phyloP scores from a whole-genome alignment of 1,140 invertebrate genomes.

The Calephelis nemesis region DNA sequence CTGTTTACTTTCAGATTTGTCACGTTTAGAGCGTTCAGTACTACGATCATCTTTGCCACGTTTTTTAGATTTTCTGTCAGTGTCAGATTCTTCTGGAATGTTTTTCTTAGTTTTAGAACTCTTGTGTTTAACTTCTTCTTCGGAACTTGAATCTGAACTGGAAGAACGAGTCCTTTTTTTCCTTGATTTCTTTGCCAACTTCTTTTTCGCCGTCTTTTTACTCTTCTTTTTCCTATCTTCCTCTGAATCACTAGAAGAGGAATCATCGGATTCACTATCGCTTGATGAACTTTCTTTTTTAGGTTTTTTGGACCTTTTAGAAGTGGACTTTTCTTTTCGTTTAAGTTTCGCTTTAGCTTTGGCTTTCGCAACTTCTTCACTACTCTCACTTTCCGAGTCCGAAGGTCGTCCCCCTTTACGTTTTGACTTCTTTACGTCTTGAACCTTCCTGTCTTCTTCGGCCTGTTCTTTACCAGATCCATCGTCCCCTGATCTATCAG shows the following conservation, averaged over 20 bases:
- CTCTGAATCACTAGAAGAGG: conserved; percentile 82
- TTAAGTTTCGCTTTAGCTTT: conserved; percentile 76
- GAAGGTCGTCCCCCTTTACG: conserved; percentile 60
- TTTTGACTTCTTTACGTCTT: conserved; percentile 63
- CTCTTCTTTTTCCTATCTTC: conserved; percentile 82
- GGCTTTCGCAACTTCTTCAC: conserved; percentile 65
- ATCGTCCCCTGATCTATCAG: conserved; percentile 66
- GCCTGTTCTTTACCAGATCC: conserved; percentile 63
- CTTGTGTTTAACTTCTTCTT: conserved; percentile 80
- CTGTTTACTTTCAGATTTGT: conserved; percentile 58
- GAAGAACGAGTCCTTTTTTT: conserved; percentile 77
- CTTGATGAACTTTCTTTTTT: conserved; percentile 75
- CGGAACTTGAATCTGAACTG: conserved; percentile 81
- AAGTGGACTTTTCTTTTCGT: conserved; percentile 69
- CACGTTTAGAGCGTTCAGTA: conserved; percentile 48
- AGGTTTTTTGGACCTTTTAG: conserved; percentile 76
- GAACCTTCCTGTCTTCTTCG: conserved; percentile 52
- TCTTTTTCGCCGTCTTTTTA: conserved; percentile 74
- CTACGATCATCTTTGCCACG: conserved; percentile 55
- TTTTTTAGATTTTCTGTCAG: conserved; percentile 67
- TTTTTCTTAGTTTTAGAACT: conserved; percentile 74
- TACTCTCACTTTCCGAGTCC: conserved; percentile 70
- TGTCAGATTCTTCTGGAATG: conserved; percentile 69
- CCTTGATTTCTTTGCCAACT: conserved; percentile 71
- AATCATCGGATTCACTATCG: conserved; percentile 81